Evolutionary conservation across 2,113 vertebrate genomes (phyloP), one percentile per base, ranked within the genome.

Genomic region (Gadus chalcogrammus): DNA sequence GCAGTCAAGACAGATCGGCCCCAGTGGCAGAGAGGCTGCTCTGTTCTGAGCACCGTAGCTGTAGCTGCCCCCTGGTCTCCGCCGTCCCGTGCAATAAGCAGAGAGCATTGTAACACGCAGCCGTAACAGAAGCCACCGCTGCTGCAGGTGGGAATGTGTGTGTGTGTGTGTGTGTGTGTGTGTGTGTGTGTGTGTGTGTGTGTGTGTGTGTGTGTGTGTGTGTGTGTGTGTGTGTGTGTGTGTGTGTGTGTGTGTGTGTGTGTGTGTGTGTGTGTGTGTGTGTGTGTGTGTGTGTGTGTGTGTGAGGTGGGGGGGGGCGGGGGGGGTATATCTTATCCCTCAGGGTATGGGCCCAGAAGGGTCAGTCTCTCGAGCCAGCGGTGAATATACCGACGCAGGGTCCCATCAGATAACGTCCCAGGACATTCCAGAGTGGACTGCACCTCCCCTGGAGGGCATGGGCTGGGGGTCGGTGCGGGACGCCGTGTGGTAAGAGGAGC

Each of bases 331-430:
- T 53, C 80, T 18, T 55, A 70, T 72, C 65, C 74, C 84, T 66
- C 27, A 58, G 64, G 38, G 56, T 48, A 63, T 68, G 13, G 71
- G 68, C 68, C 76, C 53, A 63, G 73, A 27, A 8, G 24, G 69
- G 81, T 77, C 84, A 72, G 73, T 82, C 80, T 79, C 77, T 35
- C 79, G 60, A 48, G 42, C 65, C 16, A 71, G 53, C 62, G 70
- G n/a, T 35, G 12, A 8, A 65, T 7, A 35, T 13, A 22, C 63
- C 69, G 64, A 76, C 65, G 52, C 70, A 38, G 2, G 48, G 78
- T 77, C 8, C 83, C 75, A 88, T 89, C 89, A 88, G 89, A 90
- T 90, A 87, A 70, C 66, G 79, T 79, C 61, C 65, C 59, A 73
- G 81, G 75, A 84, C 88, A 89, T 90, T 90, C 84, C 87, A 79